Percentiles rank a stretch among this genome's conserved stretches.
Evolutionary conservation across 2,113 vertebrate genomes (phyloP).

Genomic region (Phyllostomus discolor): DNA sequence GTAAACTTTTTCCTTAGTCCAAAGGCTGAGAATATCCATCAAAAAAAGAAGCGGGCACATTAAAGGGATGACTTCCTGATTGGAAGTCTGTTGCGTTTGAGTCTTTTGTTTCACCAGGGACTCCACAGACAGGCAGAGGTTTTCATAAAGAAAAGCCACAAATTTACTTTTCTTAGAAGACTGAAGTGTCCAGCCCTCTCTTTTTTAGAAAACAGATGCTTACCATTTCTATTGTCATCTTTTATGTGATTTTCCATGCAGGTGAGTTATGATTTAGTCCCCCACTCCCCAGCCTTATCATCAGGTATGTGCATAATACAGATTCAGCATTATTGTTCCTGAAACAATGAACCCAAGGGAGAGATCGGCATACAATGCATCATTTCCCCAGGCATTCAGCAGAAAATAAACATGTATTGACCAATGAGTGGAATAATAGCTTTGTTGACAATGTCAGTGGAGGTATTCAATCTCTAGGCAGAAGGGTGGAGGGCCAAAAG

Average conservation of each 20-base stretch:
- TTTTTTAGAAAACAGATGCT: background rate
- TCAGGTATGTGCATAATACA: constrained; percentile 44
- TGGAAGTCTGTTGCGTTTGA: background rate
- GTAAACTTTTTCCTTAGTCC: background rate
- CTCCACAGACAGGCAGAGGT: background rate
- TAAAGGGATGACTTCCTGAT: background rate
- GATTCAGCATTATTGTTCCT: constrained; percentile 7
- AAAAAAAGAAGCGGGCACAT: background rate
- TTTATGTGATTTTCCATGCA: background rate
- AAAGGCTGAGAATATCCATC: background rate
- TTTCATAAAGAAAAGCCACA: background rate
- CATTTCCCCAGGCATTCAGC: constrained; percentile 57
- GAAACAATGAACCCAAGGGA: constrained; percentile 55
- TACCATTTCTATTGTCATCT: background rate
- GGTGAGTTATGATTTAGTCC: constrained; percentile 44
- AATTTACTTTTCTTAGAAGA: background rate
- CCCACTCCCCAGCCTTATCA: background rate
- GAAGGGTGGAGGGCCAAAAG: constrained; percentile 31
- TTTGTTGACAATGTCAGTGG: constrained; percentile 72
- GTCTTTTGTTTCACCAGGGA: background rate
- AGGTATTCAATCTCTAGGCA: constrained; percentile 51
- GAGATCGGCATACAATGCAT: constrained; percentile 53
- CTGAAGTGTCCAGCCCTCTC: background rate
- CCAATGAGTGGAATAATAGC: constrained; percentile 77
- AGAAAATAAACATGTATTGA: constrained; percentile 74